A percentile compares a stretch with the other conserved stretches of the same genome.
Conservation (phyloP, 2,888 invertebrate species). For the Ormyrus nitidulus region DNA sequence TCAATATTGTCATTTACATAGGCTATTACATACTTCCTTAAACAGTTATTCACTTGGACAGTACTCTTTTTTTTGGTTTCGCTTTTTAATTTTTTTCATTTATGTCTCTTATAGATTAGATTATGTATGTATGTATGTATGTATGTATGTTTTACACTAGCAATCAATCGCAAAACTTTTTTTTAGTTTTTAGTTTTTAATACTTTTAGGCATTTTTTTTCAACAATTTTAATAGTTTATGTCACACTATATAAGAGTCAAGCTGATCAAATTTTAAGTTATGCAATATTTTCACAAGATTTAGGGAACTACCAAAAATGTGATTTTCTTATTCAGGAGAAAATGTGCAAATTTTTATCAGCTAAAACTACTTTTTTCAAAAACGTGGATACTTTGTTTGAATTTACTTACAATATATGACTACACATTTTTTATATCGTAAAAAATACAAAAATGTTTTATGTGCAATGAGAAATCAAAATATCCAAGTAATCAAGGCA, state of each 20-base stretch:
- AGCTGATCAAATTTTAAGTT: slow-evolving; percentile 37
- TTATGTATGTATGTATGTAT: slow-evolving; percentile 33
- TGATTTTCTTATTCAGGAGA: background rate
- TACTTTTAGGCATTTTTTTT: slow-evolving; percentile 45
- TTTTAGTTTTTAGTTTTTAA: slow-evolving; percentile 43
- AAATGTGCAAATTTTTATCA: slow-evolving; percentile 3
- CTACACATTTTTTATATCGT: slow-evolving; percentile 25
- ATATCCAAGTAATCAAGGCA: slow-evolving; percentile 24
- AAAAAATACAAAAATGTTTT: slow-evolving; percentile 38
- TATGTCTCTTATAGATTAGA: slow-evolving; percentile 35
- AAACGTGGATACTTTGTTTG: slow-evolving; percentile 6
- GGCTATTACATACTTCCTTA: slow-evolving; percentile 43
- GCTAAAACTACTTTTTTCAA: slow-evolving; percentile 6
- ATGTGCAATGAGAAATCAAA: slow-evolving; percentile 42
- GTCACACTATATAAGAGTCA: slow-evolving; percentile 8
- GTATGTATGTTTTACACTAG: slow-evolving; percentile 28
- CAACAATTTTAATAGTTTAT: slow-evolving; percentile 38
- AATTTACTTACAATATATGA: slow-evolving; percentile 25
- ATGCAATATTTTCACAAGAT: background rate
- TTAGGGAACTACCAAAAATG: no score
- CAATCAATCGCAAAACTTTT: slow-evolving; percentile 44
- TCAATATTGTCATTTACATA: slow-evolving; percentile 54
- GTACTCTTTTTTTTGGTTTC: slow-evolving; percentile 49
- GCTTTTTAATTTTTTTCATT: slow-evolving; percentile 37
- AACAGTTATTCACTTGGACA: slow-evolving; percentile 41